A percentile compares a stretch with the other conserved stretches of the same genome.
Conservation (phyloP, 30 jellyfish, hydroid and myxozoan genomes). For the Cassiopea andromeda region DNA sequence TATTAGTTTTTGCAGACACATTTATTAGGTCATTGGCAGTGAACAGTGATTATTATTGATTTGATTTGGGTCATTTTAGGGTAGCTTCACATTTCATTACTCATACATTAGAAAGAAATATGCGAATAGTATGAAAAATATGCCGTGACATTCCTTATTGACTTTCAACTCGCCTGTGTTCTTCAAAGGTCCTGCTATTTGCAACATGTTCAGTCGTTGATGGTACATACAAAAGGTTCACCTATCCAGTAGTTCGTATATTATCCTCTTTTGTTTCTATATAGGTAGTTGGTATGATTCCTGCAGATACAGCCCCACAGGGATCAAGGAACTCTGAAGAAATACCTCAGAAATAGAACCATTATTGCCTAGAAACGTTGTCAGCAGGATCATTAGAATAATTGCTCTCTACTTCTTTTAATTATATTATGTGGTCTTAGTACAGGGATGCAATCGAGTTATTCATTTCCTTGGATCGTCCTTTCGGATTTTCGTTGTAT, state of each 20-base stretch:
- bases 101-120: not conserved
- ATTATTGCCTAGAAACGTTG: not conserved
- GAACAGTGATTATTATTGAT: not conserved
- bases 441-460: not conserved
- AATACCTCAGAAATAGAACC: not conserved
- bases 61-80: constrained; percentile 5
- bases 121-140: not conserved
- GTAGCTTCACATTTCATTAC: not conserved
- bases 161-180: not conserved
- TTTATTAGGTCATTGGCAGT: constrained; percentile 9
- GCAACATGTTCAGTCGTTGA: not conserved
- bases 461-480: not conserved
- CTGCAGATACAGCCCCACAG: not conserved
- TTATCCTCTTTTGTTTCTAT: not conserved
- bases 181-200: not conserved
- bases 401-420: not conserved
- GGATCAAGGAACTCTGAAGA: not conserved
- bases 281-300: not conserved
- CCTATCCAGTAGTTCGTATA: not conserved
- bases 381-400: not conserved
- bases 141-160: not conserved
- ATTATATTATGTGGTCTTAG: not conserved
- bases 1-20: not conserved
- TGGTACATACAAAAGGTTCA: not conserved
- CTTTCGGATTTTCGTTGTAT: not conserved